Conservation (phyloP, 2,113 vertebrate genomes). For the Oncorhynchus tshawytscha region DNA sequence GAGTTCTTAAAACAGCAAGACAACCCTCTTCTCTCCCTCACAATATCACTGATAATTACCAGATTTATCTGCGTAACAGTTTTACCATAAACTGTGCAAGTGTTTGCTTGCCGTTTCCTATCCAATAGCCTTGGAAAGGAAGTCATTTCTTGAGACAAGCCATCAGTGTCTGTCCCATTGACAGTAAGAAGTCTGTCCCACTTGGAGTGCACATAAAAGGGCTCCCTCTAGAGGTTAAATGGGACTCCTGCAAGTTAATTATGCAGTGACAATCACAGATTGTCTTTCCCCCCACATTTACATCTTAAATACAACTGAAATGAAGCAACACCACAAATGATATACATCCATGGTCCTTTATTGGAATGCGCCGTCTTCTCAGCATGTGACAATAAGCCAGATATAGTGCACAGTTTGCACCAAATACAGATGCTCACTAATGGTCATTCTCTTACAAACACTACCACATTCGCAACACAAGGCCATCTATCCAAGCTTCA, state of each 20-base stretch:
- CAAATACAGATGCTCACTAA: slow-evolving; percentile 34
- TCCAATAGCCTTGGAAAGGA: too few species aligned
- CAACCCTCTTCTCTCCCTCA: too few species aligned
- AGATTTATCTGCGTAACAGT: too few species aligned
- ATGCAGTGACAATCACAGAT: neutral
- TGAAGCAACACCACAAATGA: neutral
- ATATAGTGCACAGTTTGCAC: slow-evolving; percentile 50
- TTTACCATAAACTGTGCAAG: too few species aligned
- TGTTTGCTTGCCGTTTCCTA: too few species aligned
- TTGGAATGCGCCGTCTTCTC: slow-evolving; percentile 52
- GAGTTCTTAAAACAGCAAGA: too few species aligned
- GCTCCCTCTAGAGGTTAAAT: slow-evolving; percentile 40
- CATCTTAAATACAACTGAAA: neutral
- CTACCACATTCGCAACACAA: neutral
- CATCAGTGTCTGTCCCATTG: too few species aligned
- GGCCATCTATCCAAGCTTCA: slow-evolving; percentile 27
- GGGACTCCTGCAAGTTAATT: neutral
- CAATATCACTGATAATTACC: too few species aligned
- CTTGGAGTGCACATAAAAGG: neutral
- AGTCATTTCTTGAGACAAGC: too few species aligned
- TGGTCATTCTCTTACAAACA: slow-evolving; percentile 16
- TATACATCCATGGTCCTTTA: slow-evolving; percentile 44
- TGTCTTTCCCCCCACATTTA: neutral
- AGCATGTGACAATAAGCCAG: slow-evolving; percentile 52
- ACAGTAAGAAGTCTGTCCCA: too few species aligned